A percentile compares a stretch with the other conserved stretches of the same genome.
These are phyloP conservation scores for Cyprinodon brontotheroides DNA, from an alignment of 2,113 vertebrate genomes.

Conservation along the genomic window DNA sequence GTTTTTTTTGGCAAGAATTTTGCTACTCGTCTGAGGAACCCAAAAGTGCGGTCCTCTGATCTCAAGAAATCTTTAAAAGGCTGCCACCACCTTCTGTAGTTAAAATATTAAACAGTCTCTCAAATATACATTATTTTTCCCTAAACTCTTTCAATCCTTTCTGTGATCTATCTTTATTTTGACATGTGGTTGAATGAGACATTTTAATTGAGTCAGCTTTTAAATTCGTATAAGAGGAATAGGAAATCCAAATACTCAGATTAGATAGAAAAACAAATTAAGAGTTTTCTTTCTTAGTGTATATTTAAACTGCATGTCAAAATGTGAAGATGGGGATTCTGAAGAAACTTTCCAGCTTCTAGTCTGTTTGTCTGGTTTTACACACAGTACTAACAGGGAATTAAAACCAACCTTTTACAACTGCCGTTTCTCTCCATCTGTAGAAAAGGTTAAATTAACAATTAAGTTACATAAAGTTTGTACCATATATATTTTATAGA, in stretches of 20 bases:
- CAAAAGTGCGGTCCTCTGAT: constrained; percentile 31
- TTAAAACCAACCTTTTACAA: constrained; percentile 26
- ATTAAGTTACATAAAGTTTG: constrained; percentile 25
- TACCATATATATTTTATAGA: constrained; percentile 12
- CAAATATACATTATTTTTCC: constrained; percentile 19
- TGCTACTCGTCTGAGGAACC: constrained; percentile 31
- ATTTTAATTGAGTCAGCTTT: neutral
- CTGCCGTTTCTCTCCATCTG: constrained; percentile 2
- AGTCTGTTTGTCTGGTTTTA: constrained; percentile 17
- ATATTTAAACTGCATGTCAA: constrained; percentile 16
- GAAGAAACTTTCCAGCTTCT: constrained; percentile 15
- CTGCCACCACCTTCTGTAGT: constrained; percentile 12
- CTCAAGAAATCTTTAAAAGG: constrained; percentile 38
- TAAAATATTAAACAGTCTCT: constrained; percentile 33
- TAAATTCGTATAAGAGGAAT: constrained; percentile 10
- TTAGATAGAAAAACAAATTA: constrained; percentile 19
- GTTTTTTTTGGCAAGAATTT: constrained; percentile 47
- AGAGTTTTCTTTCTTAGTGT: constrained; percentile 1
- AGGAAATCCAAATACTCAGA: constrained; percentile 9
- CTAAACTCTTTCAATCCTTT: constrained; percentile 6
- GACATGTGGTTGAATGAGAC: neutral
- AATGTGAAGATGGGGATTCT: constrained; percentile 26
- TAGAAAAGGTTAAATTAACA: constrained; percentile 27
- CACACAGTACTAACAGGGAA: constrained; percentile 24
- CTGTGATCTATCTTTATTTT: neutral